Percentiles rank a stretch among this genome's conserved stretches.
These are phyloP conservation scores for Proctacanthus coquilletti DNA, from an alignment of 1,140 invertebrate species.

Conservation along the genomic window DNA sequence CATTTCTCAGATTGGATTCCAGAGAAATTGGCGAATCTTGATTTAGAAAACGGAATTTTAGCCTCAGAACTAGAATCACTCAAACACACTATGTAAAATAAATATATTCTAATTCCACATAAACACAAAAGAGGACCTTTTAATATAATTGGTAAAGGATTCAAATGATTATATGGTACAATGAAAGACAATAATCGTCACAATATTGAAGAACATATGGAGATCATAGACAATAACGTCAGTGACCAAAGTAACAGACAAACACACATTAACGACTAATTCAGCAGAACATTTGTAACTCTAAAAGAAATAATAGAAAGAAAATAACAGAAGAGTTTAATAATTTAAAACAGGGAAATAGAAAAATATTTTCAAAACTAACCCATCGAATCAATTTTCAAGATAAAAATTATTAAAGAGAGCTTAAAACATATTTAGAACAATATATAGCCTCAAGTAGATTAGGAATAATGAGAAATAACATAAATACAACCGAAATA, in stretches of 20 bases:
- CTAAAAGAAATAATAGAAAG: not conserved
- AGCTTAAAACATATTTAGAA: not conserved
- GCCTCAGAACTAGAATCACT: too few species aligned
- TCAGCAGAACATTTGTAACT: not conserved
- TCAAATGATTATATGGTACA: conserved; percentile 2
- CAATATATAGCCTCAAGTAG: not conserved
- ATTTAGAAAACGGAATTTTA: too few species aligned
- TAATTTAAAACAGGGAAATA: not conserved
- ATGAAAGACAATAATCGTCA: conserved; percentile 1
- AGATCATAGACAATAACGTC: not conserved
- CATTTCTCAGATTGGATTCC: too few species aligned
- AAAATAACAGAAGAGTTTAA: not conserved
- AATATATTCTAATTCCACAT: too few species aligned
- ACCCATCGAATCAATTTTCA: not conserved
- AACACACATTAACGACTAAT: not conserved
- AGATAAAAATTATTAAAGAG: not conserved
- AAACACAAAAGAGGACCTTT: conserved; percentile 3
- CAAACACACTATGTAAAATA: too few species aligned
- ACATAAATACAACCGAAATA: too few species aligned
- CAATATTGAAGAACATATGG: conserved; percentile 3
- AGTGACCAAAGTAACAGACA: not conserved
- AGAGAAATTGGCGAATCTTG: too few species aligned
- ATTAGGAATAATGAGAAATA: too few species aligned
- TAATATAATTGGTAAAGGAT: not conserved
- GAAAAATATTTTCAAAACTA: not conserved